These are phyloP conservation scores for Notechis scutatus DNA, from an alignment of 2,113 vertebrate genomes.

Conservation along the genomic window DNA sequence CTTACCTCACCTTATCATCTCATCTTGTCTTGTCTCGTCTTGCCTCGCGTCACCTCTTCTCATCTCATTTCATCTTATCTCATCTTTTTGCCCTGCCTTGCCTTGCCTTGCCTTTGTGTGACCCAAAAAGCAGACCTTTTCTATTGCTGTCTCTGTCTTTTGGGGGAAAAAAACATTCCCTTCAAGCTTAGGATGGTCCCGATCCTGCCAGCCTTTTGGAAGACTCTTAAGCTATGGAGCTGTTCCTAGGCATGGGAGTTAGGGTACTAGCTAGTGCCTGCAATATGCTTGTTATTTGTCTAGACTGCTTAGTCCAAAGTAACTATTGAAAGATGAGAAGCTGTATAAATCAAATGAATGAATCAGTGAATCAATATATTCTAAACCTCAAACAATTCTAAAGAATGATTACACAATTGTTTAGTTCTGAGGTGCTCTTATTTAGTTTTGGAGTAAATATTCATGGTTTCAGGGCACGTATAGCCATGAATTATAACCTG, in stretches of 20 bases:
- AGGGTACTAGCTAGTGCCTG: neutral
- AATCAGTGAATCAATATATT: neutral
- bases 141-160: neutral
- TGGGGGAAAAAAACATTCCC: neutral
- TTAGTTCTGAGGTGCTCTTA: neutral
- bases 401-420: neutral
- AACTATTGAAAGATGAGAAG: neutral
- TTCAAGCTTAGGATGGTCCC: neutral
- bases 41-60: no score
- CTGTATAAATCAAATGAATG: neutral
- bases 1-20: no score
- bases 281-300: neutral
- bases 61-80: no score
- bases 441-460: neutral
- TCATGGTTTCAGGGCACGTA: neutral
- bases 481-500: neutral
- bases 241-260: neutral
- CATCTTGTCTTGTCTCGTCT: no score
- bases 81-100: no score
- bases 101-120: neutral
- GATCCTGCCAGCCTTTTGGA: neutral
- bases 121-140: neutral
- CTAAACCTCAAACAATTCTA: neutral
- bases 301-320: neutral
- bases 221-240: neutral